Conservation (phyloP, 2,113 vertebrate genomes). For the Herpailurus yagouaroundi region DNA sequence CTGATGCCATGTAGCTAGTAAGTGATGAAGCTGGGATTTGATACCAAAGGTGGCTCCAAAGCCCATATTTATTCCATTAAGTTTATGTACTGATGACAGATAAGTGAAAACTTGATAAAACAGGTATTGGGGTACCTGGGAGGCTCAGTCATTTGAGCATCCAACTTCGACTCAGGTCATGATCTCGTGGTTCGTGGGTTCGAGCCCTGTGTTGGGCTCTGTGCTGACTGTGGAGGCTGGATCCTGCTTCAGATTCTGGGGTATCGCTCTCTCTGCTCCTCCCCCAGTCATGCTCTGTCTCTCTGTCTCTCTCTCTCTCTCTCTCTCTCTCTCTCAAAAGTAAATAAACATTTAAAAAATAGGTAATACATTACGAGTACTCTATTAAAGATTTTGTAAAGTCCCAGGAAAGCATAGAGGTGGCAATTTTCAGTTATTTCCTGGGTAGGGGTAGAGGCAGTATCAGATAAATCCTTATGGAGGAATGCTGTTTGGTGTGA, state of each 20-base stretch:
- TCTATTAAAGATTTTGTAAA: neutral
- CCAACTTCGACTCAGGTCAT: too few species aligned
- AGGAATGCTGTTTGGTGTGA: neutral
- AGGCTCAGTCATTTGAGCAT: too few species aligned
- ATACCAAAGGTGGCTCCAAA: neutral
- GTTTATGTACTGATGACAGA: neutral
- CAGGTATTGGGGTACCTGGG: neutral
- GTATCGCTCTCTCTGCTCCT: too few species aligned
- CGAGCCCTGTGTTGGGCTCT: too few species aligned
- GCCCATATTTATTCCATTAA: neutral
- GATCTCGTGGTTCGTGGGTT: too few species aligned
- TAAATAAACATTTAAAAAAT: neutral
- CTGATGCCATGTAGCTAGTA: neutral
- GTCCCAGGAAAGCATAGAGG: neutral
- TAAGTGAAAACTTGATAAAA: neutral
- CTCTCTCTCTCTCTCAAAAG: too few species aligned
- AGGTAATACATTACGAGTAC: neutral
- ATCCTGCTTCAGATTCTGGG: too few species aligned
- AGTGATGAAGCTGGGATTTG: neutral
- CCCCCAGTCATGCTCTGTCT: too few species aligned
- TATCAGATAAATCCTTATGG: neutral
- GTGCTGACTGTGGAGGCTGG: too few species aligned
- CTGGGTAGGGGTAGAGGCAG: neutral
- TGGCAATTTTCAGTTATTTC: neutral
- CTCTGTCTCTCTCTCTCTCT: too few species aligned